Evolutionary conservation across 2,888 invertebrate species (phyloP).

Genomic region (Ligdia adustata): DNA sequence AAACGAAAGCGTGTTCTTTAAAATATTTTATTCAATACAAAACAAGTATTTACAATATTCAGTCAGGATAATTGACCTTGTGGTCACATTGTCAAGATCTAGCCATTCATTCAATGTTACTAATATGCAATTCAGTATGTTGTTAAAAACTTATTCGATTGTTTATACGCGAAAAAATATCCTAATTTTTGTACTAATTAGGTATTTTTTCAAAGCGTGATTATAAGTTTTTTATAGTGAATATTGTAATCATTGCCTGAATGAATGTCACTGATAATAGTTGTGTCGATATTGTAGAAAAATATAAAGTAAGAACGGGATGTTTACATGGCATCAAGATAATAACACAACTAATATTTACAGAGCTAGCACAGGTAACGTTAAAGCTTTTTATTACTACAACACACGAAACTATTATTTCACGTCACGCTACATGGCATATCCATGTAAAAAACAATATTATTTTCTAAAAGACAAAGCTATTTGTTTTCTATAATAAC

Average conservation of each 20-base stretch:
- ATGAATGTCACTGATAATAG: slow-evolving; percentile 18
- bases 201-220: background rate
- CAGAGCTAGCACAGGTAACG: slow-evolving; percentile 59
- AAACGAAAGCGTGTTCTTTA: slow-evolving; percentile 48
- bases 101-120: slow-evolving; percentile 8
- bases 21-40: slow-evolving; percentile 74
- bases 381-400: slow-evolving; percentile 69
- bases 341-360: slow-evolving; percentile 71
- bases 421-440: slow-evolving; percentile 6
- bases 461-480: background rate
- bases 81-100: slow-evolving; percentile 46
- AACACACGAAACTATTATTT: slow-evolving; percentile 27
- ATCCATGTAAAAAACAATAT: background rate
- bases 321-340: slow-evolving; percentile 71
- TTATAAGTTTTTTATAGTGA: background rate
- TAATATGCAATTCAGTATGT: background rate
- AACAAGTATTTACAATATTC: slow-evolving; percentile 80
- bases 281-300: slow-evolving; percentile 28
- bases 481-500: background rate
- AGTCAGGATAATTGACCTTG: slow-evolving; percentile 67
- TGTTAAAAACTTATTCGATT: too few relatives aligned
- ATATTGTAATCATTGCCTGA: slow-evolving; percentile 9
- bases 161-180: background rate
- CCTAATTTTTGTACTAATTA: slow-evolving; percentile 18
- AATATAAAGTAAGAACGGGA: slow-evolving; percentile 23